Base-by-base conservation (phyloP, 2,888 invertebrate genomes). In the Heliconius erato region DNA sequence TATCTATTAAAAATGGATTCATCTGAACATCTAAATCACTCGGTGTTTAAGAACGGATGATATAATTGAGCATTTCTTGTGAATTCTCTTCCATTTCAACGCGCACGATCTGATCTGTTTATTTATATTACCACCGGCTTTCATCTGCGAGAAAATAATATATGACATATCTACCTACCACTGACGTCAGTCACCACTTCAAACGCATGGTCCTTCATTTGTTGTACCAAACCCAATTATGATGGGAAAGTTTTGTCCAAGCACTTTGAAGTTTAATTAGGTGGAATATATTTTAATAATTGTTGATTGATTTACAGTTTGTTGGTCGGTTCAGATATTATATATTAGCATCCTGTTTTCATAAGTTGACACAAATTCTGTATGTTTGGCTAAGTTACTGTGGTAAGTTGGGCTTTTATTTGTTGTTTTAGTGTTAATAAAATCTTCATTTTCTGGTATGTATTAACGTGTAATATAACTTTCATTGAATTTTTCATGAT, bases 151-250 rank as follows among this genome's bases (percentile, higher is more conserved):
- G 93, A 91, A 94, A 95, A 95, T 81, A 69, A 71, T 78, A 94
- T 93, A 94, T 89, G 92, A 93, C 94, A 93, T 94, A 94, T 88
- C 84, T 85, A 94, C 88, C 84, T 85, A 86, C 88, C 90, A 87
- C 81, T 91, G 95, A 94, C 95, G 94, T 94, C 94, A 94, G 86
- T 91, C 93, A 95, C 86, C 91, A 95, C 94, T 93, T 95, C 95
- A 95, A 95, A 95, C 95, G 86, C 95, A 95, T 95, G 94, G 95
- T 95, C 94, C 91, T 89, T 90, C 94, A 93, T 94, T 93, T 93
- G 94, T 94, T 94, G 91, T 89, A 91, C 90, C 67, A 91, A 92
- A 89, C 90, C 94, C 92, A 95, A 95, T 95, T 95, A 95, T 91
- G 91, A 90, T 90, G 89, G 89, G 88, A 92, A 92, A 94, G 94